Percentiles rank a stretch among this genome's conserved stretches.
Evolutionary conservation across 2,797 vertebrate species (phyloP).

Genomic region (Phoeniculus purpureus): DNA sequence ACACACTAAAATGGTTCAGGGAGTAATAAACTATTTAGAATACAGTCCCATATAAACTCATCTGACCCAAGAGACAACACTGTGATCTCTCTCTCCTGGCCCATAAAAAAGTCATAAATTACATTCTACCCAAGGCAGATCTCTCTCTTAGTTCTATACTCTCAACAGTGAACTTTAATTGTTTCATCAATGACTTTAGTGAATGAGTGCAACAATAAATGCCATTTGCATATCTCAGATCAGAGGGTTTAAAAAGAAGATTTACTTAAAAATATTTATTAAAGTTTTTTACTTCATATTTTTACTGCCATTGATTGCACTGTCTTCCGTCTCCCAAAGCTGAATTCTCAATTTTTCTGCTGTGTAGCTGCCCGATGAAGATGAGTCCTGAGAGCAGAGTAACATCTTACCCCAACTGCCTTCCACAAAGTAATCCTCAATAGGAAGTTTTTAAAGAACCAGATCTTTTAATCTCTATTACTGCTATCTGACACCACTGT

Average conservation of each 20-base stretch:
- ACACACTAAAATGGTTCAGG: neutral
- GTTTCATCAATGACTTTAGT: neutral
- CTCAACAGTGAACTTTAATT: neutral
- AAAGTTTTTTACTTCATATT: neutral
- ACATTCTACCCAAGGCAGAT: neutral
- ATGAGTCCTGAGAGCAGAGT: neutral
- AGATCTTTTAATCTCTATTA: neutral
- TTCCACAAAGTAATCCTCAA: neutral
- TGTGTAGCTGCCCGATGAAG: neutral
- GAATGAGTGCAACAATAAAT: neutral
- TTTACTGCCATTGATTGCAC: neutral
- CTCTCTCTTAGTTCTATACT: neutral
- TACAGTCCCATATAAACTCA: constrained; percentile 17
- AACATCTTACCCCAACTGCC: neutral
- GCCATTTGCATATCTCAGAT: neutral
- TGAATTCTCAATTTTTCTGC: neutral
- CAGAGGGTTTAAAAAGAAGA: neutral
- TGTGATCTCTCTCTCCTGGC: neutral
- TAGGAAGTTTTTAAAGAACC: neutral
- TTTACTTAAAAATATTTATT: neutral
- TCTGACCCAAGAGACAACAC: neutral
- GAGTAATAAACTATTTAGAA: constrained; percentile 38
- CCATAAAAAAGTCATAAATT: constrained; percentile 18
- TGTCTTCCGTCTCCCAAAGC: neutral
- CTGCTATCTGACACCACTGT: accelerated